These are phyloP conservation scores for Campoletis raptor DNA, from an alignment of 2,888 invertebrate genomes.

Conservation along the genomic window DNA sequence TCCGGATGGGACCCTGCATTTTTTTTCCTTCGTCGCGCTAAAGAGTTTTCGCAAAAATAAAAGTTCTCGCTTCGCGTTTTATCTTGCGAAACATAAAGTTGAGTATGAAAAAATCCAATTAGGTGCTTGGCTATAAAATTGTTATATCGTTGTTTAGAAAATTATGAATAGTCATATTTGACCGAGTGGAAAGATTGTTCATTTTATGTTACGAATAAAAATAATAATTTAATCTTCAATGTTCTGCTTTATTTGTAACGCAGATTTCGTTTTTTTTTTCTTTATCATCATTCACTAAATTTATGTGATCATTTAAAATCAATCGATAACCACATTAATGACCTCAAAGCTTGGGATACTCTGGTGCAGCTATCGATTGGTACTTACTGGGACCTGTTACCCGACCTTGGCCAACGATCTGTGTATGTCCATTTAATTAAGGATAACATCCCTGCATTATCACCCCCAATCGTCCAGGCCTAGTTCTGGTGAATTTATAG, in stretches of 20 bases:
- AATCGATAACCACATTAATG: not conserved
- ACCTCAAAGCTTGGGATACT: not conserved
- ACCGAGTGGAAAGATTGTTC: not conserved
- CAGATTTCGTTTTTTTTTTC: not conserved
- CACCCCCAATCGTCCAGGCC: constrained; percentile 26
- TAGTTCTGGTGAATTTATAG: constrained; percentile 25
- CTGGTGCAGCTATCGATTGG: not conserved
- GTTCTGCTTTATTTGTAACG: no score
- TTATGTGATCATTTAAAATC: not conserved
- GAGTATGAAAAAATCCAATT: not conserved
- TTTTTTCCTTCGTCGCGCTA: constrained; percentile 24
- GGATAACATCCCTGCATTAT: constrained; percentile 25
- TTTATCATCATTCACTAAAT: not conserved
- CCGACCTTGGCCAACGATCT: constrained; percentile 14
- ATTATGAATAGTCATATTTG: not conserved
- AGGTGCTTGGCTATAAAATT: not conserved
- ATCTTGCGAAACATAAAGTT: not conserved
- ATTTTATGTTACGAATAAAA: not conserved
- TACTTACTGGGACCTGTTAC: not conserved
- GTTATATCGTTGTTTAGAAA: not conserved
- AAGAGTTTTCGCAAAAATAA: constrained; percentile 20
- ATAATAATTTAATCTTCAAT: no score
- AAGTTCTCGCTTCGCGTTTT: constrained; percentile 12
- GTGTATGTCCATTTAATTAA: constrained; percentile 9
- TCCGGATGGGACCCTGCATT: constrained; percentile 54